A percentile compares a stretch with the other conserved stretches of the same genome.
phyloP scores from a whole-genome alignment of 2,113 vertebrate genomes.

The Psilopogon haemacephalus region DNA sequence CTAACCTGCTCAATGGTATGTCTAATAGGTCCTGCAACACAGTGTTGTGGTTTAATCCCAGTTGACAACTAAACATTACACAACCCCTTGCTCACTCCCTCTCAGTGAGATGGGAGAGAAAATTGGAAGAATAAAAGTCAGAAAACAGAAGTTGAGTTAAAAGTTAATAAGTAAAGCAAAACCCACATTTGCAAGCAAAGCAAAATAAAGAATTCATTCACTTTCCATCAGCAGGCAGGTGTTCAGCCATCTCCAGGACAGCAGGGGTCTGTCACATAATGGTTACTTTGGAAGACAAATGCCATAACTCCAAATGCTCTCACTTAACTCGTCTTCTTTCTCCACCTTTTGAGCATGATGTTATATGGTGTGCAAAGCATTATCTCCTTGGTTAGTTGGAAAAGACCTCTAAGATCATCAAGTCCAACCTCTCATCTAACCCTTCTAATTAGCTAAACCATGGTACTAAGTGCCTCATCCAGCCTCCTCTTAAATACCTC shows the following conservation, averaged over 20 bases:
- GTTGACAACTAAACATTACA: background rate
- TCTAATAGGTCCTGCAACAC: background rate
- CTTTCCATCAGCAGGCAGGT: background rate
- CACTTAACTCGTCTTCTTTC: background rate
- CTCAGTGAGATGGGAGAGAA: background rate
- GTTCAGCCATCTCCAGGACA: background rate
- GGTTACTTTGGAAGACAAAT: background rate
- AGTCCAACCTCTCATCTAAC: no score
- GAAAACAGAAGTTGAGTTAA: background rate
- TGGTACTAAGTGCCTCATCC: no score
- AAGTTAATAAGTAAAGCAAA: background rate
- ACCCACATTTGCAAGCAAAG: background rate
- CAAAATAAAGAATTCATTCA: background rate
- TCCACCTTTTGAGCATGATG: background rate
- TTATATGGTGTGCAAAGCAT: background rate
- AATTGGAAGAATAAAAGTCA: background rate
- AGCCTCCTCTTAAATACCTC: no score
- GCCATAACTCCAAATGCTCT: background rate
- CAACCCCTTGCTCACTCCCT: background rate
- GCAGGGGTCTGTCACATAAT: background rate
- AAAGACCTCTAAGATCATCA: no score
- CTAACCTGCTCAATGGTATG: background rate
- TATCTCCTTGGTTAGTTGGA: background rate
- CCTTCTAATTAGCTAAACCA: no score
- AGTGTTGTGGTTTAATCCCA: background rate